A percentile compares a stretch with the other conserved stretches of the same genome.
Evolutionary conservation across 2,797 vertebrate genomes (phyloP).

Genomic region (Argentina silus): DNA sequence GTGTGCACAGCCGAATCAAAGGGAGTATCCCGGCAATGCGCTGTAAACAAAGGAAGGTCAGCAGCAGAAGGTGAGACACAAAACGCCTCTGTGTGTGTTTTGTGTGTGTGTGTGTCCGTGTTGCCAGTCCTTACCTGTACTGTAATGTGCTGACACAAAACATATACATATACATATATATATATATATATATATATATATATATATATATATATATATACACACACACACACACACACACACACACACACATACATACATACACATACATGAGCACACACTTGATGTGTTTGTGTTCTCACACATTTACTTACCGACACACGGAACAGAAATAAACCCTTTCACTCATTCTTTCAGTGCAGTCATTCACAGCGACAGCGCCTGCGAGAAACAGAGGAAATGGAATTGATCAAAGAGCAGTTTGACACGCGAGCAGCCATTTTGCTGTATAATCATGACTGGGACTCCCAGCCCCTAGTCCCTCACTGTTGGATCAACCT

Average conservation of each 20-base stretch:
- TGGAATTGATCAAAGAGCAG: slow-evolving; percentile 57
- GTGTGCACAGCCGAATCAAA: slow-evolving; percentile 88
- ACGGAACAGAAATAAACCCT: no score
- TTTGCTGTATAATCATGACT: slow-evolving; percentile 69
- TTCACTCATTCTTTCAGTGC: no score
- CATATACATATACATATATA: slow-evolving; percentile 18
- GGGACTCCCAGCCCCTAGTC: slow-evolving; percentile 53
- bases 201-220: background rate
- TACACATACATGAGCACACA: slow-evolving; percentile 4
- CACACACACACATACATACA: slow-evolving; percentile 5
- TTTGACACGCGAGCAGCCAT: slow-evolving; percentile 65
- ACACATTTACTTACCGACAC: no score
- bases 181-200: background rate
- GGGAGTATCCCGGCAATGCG: slow-evolving; percentile 91
- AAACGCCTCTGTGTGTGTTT: slow-evolving; percentile 65
- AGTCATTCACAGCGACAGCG: background rate
- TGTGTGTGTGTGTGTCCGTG: slow-evolving; percentile 12
- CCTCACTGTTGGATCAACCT: slow-evolving; percentile 35
- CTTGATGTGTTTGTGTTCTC: background rate
- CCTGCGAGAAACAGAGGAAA: slow-evolving; percentile 32
- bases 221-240: slow-evolving; percentile 27
- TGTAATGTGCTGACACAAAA: slow-evolving; percentile 53
- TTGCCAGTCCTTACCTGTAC: slow-evolving; percentile 35
- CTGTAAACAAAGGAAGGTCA: slow-evolving; percentile 92
- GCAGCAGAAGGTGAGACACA: slow-evolving; percentile 83